A percentile compares a stretch with the other conserved stretches of the same genome.
Conservation (phyloP, 1,140 invertebrate species). For the Coptotermes formosanus region DNA sequence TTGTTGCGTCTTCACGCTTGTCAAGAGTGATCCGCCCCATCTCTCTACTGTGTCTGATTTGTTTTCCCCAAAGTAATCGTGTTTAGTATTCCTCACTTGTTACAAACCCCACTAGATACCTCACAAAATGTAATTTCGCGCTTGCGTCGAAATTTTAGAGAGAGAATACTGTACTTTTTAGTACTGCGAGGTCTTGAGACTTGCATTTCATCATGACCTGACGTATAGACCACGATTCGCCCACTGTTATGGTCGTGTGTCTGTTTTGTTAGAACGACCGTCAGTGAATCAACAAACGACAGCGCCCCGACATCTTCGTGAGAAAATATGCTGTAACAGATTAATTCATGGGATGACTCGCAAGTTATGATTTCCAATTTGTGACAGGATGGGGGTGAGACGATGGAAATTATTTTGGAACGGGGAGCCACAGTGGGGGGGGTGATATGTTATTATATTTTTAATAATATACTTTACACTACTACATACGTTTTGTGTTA, state of each 20-base stretch:
- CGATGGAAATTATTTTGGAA: not conserved
- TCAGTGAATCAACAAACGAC: not conserved
- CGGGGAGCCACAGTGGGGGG: not conserved
- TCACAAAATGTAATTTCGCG: too few species aligned
- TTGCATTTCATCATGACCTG: too few species aligned
- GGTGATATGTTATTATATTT: not conserved
- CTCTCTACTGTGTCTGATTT: not conserved
- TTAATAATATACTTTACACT: conserved; percentile 6
- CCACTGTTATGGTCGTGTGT: not conserved
- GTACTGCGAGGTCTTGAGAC: too few species aligned
- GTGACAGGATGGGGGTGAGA: not conserved
- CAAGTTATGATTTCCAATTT: conserved; percentile 6
- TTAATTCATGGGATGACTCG: not conserved
- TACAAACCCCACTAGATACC: too few species aligned
- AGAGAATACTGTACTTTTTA: too few species aligned
- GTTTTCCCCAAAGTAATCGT: not conserved
- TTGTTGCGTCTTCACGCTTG: conserved; percentile 4
- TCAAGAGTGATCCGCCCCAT: not conserved
- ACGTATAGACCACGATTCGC: not conserved
- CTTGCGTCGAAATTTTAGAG: too few species aligned
- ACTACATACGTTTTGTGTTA: not conserved
- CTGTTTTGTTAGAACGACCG: not conserved
- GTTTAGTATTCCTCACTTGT: too few species aligned
- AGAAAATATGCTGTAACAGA: not conserved
- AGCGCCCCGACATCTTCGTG: not conserved